These are phyloP conservation scores for Amphimallon solstitiale DNA, from an alignment of 2,888 invertebrate species.

Conservation along the genomic window DNA sequence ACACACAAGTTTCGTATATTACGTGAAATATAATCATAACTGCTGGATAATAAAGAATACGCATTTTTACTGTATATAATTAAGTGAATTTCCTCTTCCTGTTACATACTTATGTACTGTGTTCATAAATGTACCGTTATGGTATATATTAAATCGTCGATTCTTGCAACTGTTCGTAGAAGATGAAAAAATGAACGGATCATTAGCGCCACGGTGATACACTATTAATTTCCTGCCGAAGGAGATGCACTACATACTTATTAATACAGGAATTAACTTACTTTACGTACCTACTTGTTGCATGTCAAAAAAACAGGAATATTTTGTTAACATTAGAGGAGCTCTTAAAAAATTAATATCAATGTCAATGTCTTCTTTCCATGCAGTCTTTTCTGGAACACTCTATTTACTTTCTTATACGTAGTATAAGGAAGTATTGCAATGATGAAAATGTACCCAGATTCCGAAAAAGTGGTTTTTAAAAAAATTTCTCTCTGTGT, in stretches of 20 bases:
- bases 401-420: too few relatives aligned
- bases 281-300: conserved; percentile 3
- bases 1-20: not conserved
- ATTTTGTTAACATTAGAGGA: not conserved
- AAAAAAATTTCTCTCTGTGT: too few relatives aligned
- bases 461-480: too few relatives aligned
- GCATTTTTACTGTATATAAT: conserved; percentile 32
- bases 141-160: conserved; percentile 19
- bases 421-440: too few relatives aligned
- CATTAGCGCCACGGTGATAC: conserved; percentile 19
- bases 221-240: conserved; percentile 29
- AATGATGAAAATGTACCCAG: too few relatives aligned
- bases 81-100: conserved; percentile 39
- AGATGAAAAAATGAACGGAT: conserved; percentile 13
- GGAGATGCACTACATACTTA: conserved; percentile 4
- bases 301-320: not conserved
- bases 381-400: too few relatives aligned
- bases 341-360: not conserved
- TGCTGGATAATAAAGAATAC: conserved; percentile 27
- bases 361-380: too few relatives aligned
- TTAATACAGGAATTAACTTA: too few relatives aligned
- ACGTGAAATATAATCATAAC: conserved; percentile 3
- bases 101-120: conserved; percentile 17
- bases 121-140: conserved; percentile 32
- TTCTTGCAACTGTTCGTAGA: not conserved